Evolutionary conservation across 2,113 vertebrate species (phyloP), one percentile per base, ranked within the genome.

Genomic region (Cavia aperea): DNA sequence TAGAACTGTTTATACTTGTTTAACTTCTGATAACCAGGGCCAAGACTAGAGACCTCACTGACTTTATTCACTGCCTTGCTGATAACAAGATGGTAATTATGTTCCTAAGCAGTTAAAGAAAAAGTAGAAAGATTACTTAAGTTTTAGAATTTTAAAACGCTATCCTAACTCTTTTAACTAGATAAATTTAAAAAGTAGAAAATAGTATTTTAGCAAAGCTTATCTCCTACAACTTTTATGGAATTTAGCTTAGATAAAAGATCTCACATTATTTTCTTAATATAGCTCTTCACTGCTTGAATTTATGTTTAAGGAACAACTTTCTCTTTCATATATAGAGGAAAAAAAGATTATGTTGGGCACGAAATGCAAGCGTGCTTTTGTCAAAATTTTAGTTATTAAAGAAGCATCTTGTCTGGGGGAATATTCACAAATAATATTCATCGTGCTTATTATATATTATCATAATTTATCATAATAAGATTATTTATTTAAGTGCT

Each of bases 111-210:
- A 23, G 29, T n/a, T 68, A 46, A 91, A 79, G 36, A 29, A 54
- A 91, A 54, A 49, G 2, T 65, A 54, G 68, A 14, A 89, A 65
- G 86, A 58, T 86, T 77, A 58, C 16, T 82, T 49, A 33, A 2
- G 26, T 86, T 70, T 93, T 89, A 89, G 81, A 81, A 68, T 77
- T 92, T 60, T 56, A 79, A 91, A 83, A 51, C 51, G 63, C 7
- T n/a, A 23, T 63, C 56, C 2, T 79, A 81, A 82, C 11, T 54
- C 66, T 88, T 94, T 88, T 70, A 83, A 78, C 75, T 63, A 94
- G 58, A 62, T 58, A 66, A 36, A 63, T 88, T 21, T 46, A 33
- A 88, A 94, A 89, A 51, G 33, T 39, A 4, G 18, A 88, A 51
- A 78, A 65, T 56, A 92, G 33, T 16, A 33, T 68, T 63, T 75